Conservation (phyloP, 2,888 invertebrate genomes). For the Drosophila longiperda region DNA sequence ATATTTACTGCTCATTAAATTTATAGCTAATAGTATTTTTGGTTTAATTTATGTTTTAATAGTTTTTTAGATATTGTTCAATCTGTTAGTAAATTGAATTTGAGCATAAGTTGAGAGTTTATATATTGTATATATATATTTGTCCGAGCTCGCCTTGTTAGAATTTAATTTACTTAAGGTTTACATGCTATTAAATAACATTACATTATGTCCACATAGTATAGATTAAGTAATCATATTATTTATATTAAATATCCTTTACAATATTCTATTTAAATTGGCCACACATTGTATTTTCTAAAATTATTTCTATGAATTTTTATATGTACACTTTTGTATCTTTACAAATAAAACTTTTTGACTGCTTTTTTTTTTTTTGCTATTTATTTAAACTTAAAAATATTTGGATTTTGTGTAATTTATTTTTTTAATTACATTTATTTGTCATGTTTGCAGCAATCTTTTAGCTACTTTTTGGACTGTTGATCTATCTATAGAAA, state of each 20-base stretch:
- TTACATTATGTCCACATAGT: not conserved
- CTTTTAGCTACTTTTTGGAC: not conserved
- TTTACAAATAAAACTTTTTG: not conserved
- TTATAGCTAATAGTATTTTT: not conserved
- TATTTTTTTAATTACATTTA: conserved; percentile 7
- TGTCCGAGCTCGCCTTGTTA: not conserved
- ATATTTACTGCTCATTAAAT: not conserved
- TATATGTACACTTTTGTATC: conserved; percentile 14
- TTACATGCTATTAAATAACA: conserved; percentile 7
- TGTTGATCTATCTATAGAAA: conserved; percentile 70
- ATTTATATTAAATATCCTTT: not conserved
- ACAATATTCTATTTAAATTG: not conserved
- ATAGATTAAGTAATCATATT: not conserved
- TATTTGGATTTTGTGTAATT: not conserved
- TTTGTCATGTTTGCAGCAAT: conserved; percentile 12
- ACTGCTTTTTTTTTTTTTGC: too few species aligned
- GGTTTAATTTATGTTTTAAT: not conserved
- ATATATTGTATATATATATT: not conserved
- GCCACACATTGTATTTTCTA: not conserved
- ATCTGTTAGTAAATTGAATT: not conserved
- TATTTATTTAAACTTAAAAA: not conserved
- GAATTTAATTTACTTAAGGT: conserved; percentile 6
- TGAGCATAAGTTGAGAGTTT: not conserved
- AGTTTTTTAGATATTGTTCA: not conserved
- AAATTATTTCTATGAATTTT: not conserved